Evolutionary conservation across 2,113 vertebrate genomes (phyloP), one percentile per base, ranked within the genome.

Genomic region (Clarias batrachus): DNA sequence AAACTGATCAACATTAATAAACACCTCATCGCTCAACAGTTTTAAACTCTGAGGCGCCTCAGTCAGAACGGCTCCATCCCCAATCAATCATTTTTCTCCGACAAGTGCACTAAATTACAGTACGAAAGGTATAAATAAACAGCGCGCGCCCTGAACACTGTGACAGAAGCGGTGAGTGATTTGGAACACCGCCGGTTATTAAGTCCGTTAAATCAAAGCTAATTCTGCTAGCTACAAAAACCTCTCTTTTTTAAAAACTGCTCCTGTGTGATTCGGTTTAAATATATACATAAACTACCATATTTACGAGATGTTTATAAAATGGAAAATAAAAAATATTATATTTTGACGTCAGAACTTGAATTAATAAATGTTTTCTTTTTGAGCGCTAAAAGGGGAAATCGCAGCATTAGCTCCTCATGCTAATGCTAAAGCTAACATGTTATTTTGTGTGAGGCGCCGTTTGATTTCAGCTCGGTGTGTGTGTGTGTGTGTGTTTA

Each of bases 361-460:
- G 48, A 48, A 48, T 48, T 48, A 48, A 8, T 48, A 21, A 57
- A 17, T 54, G 23, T 16, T 8, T 54, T 16, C 48, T 8, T 19
- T 0, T 19, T 30, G 3, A 57, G 17, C 1, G 16, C 7, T 57
- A 19, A 57, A 52, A 16, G 25, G 14, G 57, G 7, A 59, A 57
- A 23, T 21, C 4, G 71, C 21, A 48, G 37, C 7, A 9, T 71
- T 23, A 74, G 25, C 14, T 14, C 2, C 1, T 8, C 14, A 9
- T 30, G 76, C 76, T 79, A 79, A 77, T n/a, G 74, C 41, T 76
- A 76, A 54, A 6, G 73, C 52, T 30, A 78, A n/a, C 16, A 11
- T 6, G 7, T 30, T 19, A 56, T n/a, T 78, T 4, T 74, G 10
- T 52, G 11, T 48, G 7, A 13, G 23, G 74, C 25, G 27, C 5